phyloP scores from a whole-genome alignment of 2,797 vertebrate species.

The Urocyon cinereoargenteus region DNA sequence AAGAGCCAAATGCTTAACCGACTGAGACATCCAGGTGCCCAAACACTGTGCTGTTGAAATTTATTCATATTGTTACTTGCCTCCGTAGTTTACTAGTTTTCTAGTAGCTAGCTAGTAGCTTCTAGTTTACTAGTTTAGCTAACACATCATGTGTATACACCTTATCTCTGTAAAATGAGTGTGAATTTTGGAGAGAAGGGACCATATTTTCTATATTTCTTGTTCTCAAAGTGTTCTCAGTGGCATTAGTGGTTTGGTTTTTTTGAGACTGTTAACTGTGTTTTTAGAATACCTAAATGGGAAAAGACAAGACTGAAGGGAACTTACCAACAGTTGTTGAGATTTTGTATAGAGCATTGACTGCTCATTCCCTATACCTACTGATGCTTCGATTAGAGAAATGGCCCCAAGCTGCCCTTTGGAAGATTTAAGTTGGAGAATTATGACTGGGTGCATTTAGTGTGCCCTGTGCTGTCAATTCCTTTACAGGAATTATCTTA shows the following conservation, averaged over 20 bases:
- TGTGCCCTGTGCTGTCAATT: background rate
- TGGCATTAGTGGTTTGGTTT: background rate
- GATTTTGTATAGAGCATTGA: background rate
- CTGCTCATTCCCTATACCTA: background rate
- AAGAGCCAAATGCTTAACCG: background rate
- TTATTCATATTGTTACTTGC: background rate
- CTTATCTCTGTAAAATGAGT: background rate
- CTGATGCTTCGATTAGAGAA: background rate
- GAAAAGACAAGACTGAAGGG: background rate
- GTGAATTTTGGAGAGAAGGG: background rate
- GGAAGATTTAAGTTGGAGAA: background rate
- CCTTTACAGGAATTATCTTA: background rate
- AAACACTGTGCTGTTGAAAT: background rate
- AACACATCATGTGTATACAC: fast-evolving
- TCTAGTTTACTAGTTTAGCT: background rate
- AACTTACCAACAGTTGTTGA: background rate
- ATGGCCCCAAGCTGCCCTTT: background rate
- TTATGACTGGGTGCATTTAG: background rate
- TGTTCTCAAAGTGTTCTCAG: background rate
- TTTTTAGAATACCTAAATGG: background rate
- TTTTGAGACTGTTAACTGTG: background rate
- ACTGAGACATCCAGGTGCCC: background rate
- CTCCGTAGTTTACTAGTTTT: background rate
- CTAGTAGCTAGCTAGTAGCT: no score
- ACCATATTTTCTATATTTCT: background rate